Evolutionary conservation across 2,888 invertebrate genomes (phyloP).

Genomic region (Eueremaeus valkanovi): DNA sequence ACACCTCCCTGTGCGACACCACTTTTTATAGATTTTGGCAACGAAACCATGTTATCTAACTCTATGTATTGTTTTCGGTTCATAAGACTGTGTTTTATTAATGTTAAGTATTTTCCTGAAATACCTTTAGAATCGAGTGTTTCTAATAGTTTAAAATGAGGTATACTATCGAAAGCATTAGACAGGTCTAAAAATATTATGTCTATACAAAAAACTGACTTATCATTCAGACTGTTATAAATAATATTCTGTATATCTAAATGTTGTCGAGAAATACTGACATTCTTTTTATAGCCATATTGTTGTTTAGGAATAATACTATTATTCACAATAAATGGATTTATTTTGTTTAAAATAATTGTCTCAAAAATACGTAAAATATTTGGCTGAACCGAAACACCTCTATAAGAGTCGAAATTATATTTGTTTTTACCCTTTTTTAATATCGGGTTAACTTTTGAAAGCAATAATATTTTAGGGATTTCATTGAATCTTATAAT

Average conservation of each 20-base stretch:
- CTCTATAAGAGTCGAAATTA: not conserved
- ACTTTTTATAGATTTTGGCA: not conserved
- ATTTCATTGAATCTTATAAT: not conserved
- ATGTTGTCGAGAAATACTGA: not conserved
- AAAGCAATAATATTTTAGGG: not conserved
- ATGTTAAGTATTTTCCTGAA: not conserved
- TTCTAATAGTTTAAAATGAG: not conserved
- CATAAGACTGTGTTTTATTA: not conserved
- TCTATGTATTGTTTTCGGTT: not conserved
- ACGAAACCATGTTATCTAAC: not conserved
- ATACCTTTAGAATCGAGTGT: no score
- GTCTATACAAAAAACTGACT: not conserved
- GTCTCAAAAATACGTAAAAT: not conserved
- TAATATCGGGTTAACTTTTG: not conserved
- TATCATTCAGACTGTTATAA: not conserved
- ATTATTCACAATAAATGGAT: not conserved
- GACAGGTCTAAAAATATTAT: no score
- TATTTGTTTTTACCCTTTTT: not conserved
- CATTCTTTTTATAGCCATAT: not conserved
- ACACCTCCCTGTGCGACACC: not conserved
- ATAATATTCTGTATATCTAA: not conserved
- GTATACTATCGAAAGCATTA: not conserved
- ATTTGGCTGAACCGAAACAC: not conserved
- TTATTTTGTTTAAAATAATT: not conserved
- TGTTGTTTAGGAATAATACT: not conserved